Evolutionary conservation across 2,888 invertebrate genomes (phyloP), one percentile per base, ranked within the genome.

Genomic region (Opisthograptis luteolata): DNA sequence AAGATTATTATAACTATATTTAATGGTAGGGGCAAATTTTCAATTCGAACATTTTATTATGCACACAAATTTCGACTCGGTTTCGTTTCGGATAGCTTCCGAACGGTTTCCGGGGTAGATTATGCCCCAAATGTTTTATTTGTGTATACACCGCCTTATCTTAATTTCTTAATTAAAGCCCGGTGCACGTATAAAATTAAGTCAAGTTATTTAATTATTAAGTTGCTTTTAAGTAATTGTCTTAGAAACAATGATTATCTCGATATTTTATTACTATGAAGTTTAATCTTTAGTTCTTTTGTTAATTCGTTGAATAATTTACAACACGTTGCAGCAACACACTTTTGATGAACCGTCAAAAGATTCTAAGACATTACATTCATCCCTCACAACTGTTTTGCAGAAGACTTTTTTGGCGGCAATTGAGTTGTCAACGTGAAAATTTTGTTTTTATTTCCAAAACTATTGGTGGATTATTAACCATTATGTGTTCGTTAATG

Each of bases 131-230:
- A 76, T 74, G 73, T 70, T 81, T 81, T 81, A 79, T 86, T 80
- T 81, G 80, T 80, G 78, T 79, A 77, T 79, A 70, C 72, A 64
- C 62, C 24, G 43, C 60, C 66, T 80, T 87, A 88, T 89, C 87
- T 85, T 84, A 81, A 86, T 84, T 86, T 83, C 84, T 86, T 85
- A 87, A 88, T 88, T 86, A 87, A 83, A 64, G 62, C 63, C 71
- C 60, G 58, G 59, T 62, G 66, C 68, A 64, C 63, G 70, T 60
- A 60, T 64, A 64, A 63, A 70, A 71, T 73, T 71, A 49, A 49
- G 36, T 43, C 15, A 37, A 42, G 20, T 43, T 28, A 22, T 24
- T 41, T 35, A 41, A 40, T 49, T 42, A 37, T 49, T 49, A 69
- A 72, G 68, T 68, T 57, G 61, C 64, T 68, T 67, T 67, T 68